A percentile compares a stretch with the other conserved stretches of the same genome.
These are phyloP conservation scores for Eupithecia insigniata DNA, from an alignment of 2,888 invertebrate genomes.

Conservation along the genomic window DNA sequence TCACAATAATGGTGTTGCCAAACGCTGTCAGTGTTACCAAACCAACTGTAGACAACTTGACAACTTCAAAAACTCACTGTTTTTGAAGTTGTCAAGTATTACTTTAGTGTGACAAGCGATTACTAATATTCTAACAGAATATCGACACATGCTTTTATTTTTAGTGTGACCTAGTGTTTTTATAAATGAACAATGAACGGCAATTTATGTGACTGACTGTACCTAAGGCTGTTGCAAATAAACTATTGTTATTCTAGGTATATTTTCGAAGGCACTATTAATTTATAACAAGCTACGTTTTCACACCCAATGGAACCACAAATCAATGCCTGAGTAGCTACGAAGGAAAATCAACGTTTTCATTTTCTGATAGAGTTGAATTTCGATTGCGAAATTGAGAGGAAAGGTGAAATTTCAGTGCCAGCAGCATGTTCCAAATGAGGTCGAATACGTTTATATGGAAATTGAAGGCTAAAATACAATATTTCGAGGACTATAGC, in stretches of 20 bases:
- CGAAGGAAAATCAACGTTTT: constrained; percentile 11
- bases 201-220: neutral
- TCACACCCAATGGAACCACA: constrained; percentile 20
- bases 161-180: neutral
- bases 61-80: no score
- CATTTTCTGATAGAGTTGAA: constrained; percentile 8
- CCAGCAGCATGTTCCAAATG: constrained; percentile 18
- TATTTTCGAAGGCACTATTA: constrained; percentile 18
- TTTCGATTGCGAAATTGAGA: constrained; percentile 12
- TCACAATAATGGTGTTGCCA: no score
- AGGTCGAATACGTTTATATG: constrained; percentile 39
- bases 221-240: neutral
- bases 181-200: neutral
- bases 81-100: no score
- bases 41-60: no score
- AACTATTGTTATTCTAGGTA: neutral
- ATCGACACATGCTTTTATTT: no score
- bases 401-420: constrained; percentile 12
- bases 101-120: no score
- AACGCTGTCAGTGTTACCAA: no score
- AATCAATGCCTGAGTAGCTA: constrained; percentile 19
- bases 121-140: no score
- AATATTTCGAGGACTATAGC: constrained; percentile 69
- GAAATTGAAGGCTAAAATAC: constrained; percentile 55
- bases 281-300: constrained; percentile 38